Evolutionary conservation across 2,888 invertebrate species (phyloP).

Genomic region (Scotopteryx bipunctaria): DNA sequence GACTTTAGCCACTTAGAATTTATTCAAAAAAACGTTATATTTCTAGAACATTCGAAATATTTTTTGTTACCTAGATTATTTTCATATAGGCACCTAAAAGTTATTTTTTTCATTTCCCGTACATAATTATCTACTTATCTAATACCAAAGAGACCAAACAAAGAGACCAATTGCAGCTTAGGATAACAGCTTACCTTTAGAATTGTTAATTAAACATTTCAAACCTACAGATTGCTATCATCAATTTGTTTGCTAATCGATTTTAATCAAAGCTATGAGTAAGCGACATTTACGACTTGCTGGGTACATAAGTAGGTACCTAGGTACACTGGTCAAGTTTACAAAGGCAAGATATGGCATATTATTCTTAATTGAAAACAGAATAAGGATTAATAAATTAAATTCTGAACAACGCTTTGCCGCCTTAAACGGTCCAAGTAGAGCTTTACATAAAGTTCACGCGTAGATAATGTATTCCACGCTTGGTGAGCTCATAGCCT

Average conservation of each 20-base stretch:
- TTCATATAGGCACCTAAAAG: too few species aligned
- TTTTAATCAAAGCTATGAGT: conserved; percentile 9
- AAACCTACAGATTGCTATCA: conserved; percentile 4
- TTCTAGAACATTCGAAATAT: conserved; percentile 2
- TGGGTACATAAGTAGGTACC: conserved; percentile 36
- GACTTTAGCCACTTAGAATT: conserved; percentile 15
- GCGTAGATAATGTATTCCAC: conserved; percentile 79
- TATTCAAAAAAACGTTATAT: neutral
- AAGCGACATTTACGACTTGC: conserved; percentile 29
- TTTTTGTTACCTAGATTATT: too few species aligned
- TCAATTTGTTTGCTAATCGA: conserved; percentile 11
- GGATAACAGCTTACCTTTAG: too few species aligned
- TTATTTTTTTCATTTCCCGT: too few species aligned
- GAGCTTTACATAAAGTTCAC: conserved; percentile 74
- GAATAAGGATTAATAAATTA: conserved; percentile 51
- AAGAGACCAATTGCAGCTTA: too few species aligned
- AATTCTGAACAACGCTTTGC: conserved; percentile 48
- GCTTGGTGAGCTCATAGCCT: conserved; percentile 78
- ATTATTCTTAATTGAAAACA: conserved; percentile 56
- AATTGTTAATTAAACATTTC: neutral
- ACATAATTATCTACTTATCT: too few species aligned
- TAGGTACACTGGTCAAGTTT: conserved; percentile 42
- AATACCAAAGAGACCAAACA: too few species aligned
- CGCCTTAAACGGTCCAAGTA: conserved; percentile 48
- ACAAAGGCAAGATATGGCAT: conserved; percentile 44